Evolutionary conservation across 2,797 vertebrate genomes (phyloP).

Genomic region (Podarcis lilfordi): DNA sequence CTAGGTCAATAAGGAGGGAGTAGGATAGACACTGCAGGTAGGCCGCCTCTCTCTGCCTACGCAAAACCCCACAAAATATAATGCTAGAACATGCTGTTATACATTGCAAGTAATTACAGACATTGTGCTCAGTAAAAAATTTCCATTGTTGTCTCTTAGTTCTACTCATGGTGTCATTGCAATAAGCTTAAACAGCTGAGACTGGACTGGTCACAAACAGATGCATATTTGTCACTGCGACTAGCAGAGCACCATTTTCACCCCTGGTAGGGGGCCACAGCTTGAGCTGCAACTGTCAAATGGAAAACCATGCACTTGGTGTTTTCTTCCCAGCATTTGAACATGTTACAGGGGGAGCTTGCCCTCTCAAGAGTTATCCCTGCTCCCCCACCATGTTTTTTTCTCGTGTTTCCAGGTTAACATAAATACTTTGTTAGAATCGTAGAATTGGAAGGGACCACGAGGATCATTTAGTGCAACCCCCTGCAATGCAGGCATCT

Average conservation of each 20-base stretch:
- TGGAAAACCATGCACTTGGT: neutral
- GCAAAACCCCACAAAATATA: neutral
- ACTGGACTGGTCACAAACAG: neutral
- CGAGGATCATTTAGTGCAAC: rapidly evolving
- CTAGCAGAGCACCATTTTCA: neutral
- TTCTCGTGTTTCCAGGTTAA: neutral
- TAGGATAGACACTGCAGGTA: neutral
- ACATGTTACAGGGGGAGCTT: neutral
- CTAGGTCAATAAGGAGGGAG: neutral
- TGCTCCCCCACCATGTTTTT: neutral
- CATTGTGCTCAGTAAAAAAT: too few species aligned
- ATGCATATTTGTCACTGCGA: neutral
- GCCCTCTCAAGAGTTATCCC: neutral
- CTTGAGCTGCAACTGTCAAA: neutral
- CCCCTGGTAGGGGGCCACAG: neutral
- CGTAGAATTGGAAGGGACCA: too few species aligned
- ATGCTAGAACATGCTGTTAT: neutral
- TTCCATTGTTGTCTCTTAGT: too few species aligned
- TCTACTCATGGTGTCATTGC: neutral
- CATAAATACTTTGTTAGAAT: neutral
- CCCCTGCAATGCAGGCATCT: too few species aligned
- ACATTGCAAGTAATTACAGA: too few species aligned
- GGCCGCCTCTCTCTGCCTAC: neutral
- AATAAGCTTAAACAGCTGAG: neutral
- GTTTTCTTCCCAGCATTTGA: neutral